These are phyloP conservation scores for Rousettus leschenaultii DNA, from an alignment of 2,113 vertebrate genomes.

Conservation along the genomic window DNA sequence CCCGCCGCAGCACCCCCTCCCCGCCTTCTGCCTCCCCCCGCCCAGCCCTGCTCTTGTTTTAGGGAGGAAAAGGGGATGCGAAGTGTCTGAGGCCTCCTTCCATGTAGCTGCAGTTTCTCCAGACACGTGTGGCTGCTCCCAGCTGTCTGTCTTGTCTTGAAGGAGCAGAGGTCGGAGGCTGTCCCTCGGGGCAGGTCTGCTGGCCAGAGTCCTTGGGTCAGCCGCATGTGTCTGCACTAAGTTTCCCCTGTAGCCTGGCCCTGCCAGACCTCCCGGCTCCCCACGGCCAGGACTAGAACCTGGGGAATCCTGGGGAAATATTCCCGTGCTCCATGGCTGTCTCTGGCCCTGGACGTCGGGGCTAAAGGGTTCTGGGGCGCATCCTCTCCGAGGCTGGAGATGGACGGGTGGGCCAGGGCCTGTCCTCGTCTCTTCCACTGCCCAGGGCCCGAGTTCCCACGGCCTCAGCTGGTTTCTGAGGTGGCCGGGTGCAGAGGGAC, in stretches of 20 bases:
- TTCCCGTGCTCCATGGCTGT: background rate
- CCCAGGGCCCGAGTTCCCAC: background rate
- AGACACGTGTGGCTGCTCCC: background rate
- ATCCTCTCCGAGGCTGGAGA: background rate
- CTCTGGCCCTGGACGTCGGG: background rate
- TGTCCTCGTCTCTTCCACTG: background rate
- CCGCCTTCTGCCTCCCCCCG: background rate
- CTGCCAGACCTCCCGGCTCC: background rate
- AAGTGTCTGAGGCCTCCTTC: background rate
- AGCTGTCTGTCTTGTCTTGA: background rate
- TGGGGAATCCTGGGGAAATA: background rate
- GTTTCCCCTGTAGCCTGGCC: background rate
- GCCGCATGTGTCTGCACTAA: background rate
- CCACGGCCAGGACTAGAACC: background rate
- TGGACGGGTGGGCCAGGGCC: background rate
- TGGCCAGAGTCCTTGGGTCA: background rate
- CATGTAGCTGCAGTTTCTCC: rapidly evolving
- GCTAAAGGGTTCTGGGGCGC: background rate
- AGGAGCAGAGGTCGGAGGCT: background rate
- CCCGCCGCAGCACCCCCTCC: no score
- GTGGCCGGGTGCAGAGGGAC: rapidly evolving
- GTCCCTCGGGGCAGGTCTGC: background rate
- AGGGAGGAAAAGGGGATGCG: no score
- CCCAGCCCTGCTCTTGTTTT: background rate
- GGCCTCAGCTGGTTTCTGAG: background rate